Conservation (phyloP, 2,888 invertebrate species). For the Parelbella ahira region DNA sequence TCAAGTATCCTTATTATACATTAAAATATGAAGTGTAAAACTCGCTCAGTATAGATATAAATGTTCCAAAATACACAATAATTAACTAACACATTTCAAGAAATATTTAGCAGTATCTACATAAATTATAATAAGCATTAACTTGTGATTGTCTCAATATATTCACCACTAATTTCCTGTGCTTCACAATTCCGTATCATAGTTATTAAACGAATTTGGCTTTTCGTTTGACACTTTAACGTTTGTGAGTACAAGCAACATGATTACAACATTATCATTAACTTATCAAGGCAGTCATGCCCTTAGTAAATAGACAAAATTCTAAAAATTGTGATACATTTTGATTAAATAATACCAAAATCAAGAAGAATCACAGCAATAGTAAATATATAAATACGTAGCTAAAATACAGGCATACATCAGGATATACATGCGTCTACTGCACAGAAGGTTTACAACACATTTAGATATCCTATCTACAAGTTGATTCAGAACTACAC, state of each 20-base stretch:
- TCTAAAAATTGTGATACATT: conserved; percentile 13
- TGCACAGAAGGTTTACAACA: conserved; percentile 45
- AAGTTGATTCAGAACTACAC: conserved; percentile 61
- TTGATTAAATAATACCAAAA: conserved; percentile 18
- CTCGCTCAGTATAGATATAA: too few species aligned
- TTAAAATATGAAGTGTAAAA: too few species aligned
- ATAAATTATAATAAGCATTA: too few species aligned
- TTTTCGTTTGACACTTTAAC: conserved; percentile 8
- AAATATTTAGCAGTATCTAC: too few species aligned
- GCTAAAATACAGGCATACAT: conserved; percentile 22
- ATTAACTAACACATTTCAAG: too few species aligned
- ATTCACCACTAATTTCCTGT: too few species aligned
- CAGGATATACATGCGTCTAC: conserved; percentile 32
- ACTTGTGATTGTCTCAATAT: too few species aligned
- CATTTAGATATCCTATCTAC: conserved; percentile 38
- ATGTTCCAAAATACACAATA: too few species aligned
- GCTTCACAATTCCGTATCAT: too few species aligned
- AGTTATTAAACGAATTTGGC: conserved; percentile 7
- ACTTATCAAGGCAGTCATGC: conserved; percentile 1
- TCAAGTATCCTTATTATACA: too few species aligned
- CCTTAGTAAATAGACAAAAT: too few species aligned
- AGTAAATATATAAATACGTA: background rate
- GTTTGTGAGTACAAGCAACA: conserved; percentile 5
- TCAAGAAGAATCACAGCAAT: conserved; percentile 22
- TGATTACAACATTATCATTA: conserved; percentile 6